Conservation (phyloP, 1,140 invertebrate species). For the Marisa cornuarietis region DNA sequence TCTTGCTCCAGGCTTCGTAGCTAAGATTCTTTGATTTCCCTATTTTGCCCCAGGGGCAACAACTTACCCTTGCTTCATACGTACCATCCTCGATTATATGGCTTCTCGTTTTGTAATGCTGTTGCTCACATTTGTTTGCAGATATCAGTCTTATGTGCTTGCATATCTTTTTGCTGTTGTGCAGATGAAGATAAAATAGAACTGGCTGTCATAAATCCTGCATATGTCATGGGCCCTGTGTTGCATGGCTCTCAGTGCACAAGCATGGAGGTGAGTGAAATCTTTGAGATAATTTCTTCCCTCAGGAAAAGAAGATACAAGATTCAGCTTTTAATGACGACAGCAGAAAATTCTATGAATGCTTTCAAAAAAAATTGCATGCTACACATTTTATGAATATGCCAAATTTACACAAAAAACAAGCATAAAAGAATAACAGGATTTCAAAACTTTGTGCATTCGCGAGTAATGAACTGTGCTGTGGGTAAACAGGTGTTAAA, state of each 20-base stretch:
- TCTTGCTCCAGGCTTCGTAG: too few species aligned
- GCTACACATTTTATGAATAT: too few species aligned
- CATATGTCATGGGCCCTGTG: conserved; percentile 70
- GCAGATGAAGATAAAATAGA: conserved; percentile 68
- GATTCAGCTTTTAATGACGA: too few species aligned
- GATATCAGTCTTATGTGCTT: not conserved
- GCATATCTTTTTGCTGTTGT: conserved; percentile 16
- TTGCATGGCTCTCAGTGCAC: conserved; percentile 66
- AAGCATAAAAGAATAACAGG: too few species aligned
- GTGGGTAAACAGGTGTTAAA: conserved; percentile 49
- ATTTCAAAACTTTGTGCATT: too few species aligned
- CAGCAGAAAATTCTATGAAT: too few species aligned
- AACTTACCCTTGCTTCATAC: too few species aligned
- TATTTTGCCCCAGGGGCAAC: too few species aligned
- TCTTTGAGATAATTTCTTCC: too few species aligned
- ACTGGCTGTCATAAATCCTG: conserved; percentile 70
- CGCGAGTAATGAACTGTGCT: not conserved
- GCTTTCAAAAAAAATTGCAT: not conserved
- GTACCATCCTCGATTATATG: not conserved
- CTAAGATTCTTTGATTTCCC: too few species aligned
- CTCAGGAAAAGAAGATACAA: too few species aligned
- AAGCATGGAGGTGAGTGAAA: conserved; percentile 62
- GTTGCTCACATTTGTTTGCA: not conserved
- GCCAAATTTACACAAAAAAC: too few species aligned
- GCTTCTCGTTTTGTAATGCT: not conserved